phyloP scores from a whole-genome alignment of 2,113 vertebrate species.

The Gnathonemus echidnorhynchus region DNA sequence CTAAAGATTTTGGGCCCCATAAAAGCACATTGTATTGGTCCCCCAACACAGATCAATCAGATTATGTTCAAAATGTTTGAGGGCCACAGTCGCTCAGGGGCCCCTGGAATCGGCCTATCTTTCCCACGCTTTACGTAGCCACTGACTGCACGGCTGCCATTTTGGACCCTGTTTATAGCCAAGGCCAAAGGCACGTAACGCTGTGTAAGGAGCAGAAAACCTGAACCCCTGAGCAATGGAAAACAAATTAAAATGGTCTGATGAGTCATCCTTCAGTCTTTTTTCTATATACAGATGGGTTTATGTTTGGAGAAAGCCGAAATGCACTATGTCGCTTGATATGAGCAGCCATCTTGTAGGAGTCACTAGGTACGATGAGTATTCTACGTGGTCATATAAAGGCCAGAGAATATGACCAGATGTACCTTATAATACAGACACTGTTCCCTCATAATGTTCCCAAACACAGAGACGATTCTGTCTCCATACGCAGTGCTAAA shows the following conservation, averaged over 20 bases:
- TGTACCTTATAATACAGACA: neutral
- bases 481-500: neutral
- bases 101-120: neutral
- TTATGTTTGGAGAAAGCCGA: neutral
- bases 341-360: neutral
- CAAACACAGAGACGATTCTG: neutral
- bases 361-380: neutral
- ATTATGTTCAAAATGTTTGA: neutral
- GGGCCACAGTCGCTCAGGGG: neutral
- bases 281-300: neutral
- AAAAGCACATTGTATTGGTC: neutral
- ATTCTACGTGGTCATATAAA: neutral
- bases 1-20: neutral
- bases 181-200: neutral
- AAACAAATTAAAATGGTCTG: neutral
- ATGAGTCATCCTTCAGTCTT: neutral
- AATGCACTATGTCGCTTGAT: neutral
- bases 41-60: neutral
- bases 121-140: neutral
- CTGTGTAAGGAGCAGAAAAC: neutral
- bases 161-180: neutral
- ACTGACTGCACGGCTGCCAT: neutral
- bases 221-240: neutral
- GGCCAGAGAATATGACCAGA: neutral
- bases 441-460: neutral